Evolutionary conservation across 1,140 invertebrate genomes (phyloP).

Genomic region (Brachystomella parvula): DNA sequence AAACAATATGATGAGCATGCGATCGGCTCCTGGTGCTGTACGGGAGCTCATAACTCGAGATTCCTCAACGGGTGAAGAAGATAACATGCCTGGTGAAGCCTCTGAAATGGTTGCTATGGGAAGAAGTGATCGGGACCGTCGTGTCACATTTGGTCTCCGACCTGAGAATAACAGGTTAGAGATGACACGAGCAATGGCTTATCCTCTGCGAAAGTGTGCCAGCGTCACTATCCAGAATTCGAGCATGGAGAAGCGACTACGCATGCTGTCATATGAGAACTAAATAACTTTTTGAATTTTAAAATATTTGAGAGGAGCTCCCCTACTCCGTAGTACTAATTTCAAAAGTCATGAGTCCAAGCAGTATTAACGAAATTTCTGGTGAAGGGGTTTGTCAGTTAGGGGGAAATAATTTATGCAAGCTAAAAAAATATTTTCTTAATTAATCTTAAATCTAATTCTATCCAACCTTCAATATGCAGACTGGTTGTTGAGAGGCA

Average conservation of each 20-base stretch:
- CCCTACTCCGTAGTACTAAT: no score
- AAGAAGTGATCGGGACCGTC: conserved; percentile 22
- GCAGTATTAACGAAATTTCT: no score
- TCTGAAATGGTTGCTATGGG: conserved; percentile 18
- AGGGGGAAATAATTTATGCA: no score
- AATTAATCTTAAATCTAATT: no score
- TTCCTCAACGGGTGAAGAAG: conserved; percentile 25
- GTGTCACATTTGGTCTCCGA: conserved; percentile 36
- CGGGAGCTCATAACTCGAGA: conserved; percentile 31
- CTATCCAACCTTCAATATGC: no score
- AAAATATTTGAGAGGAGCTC: no score
- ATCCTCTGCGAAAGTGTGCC: conserved; percentile 35
- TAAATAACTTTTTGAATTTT: no score
- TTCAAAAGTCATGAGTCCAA: no score
- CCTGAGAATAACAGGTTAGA: conserved; percentile 39
- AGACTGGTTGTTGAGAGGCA: no score
- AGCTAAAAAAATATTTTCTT: no score
- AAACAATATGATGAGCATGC: conserved; percentile 32
- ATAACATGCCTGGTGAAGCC: conserved; percentile 24
- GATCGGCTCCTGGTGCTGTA: no score
- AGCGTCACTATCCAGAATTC: conserved; percentile 35
- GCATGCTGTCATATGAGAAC: conserved; percentile 37
- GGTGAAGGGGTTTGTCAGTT: no score
- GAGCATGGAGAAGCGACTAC: conserved; percentile 32
- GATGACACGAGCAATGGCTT: conserved; percentile 14